A percentile compares a stretch with the other conserved stretches of the same genome.
Evolutionary conservation across 2,797 vertebrate genomes (phyloP).

Genomic region (Arrhamphus sclerolepis): DNA sequence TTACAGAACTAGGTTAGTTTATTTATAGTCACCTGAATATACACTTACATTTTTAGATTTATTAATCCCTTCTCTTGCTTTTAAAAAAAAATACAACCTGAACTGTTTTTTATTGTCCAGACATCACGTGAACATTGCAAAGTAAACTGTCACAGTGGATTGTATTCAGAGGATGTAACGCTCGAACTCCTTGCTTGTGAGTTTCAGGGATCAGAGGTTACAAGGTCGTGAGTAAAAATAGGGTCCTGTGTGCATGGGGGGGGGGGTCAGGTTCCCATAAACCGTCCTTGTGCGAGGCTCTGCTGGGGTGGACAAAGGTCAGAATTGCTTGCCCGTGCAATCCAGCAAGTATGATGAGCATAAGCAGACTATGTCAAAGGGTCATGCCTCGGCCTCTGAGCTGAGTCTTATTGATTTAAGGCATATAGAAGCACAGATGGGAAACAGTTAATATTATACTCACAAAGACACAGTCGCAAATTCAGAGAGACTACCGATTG

Average conservation of each 20-base stretch:
- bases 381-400: slow-evolving; percentile 3
- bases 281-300: slow-evolving; percentile 22
- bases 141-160: slow-evolving; percentile 36
- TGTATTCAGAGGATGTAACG: slow-evolving; percentile 16
- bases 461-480: slow-evolving; percentile 21
- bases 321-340: slow-evolving; percentile 34
- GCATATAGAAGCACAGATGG: slow-evolving; percentile 1
- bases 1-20: too few species aligned
- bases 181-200: slow-evolving; percentile 36
- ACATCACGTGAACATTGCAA: slow-evolving; percentile 21
- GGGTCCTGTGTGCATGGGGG: slow-evolving; percentile 10
- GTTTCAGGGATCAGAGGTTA: slow-evolving; percentile 53
- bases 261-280: slow-evolving; percentile 52
- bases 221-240: slow-evolving; percentile 56
- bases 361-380: slow-evolving; percentile 13
- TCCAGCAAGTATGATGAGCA: slow-evolving; percentile 16
- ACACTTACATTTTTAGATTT: background rate
- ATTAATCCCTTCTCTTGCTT: slow-evolving; percentile 1
- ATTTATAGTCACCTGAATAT: background rate
- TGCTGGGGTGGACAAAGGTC: slow-evolving; percentile 27
- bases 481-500: slow-evolving; percentile 49
- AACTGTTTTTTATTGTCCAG: slow-evolving; percentile 30
- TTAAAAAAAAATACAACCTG: slow-evolving; percentile 11
- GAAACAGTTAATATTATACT: background rate
- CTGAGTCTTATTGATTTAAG: slow-evolving; percentile 33